Conservation (phyloP, 2,888 invertebrate species). For the Synergus japonicus region DNA sequence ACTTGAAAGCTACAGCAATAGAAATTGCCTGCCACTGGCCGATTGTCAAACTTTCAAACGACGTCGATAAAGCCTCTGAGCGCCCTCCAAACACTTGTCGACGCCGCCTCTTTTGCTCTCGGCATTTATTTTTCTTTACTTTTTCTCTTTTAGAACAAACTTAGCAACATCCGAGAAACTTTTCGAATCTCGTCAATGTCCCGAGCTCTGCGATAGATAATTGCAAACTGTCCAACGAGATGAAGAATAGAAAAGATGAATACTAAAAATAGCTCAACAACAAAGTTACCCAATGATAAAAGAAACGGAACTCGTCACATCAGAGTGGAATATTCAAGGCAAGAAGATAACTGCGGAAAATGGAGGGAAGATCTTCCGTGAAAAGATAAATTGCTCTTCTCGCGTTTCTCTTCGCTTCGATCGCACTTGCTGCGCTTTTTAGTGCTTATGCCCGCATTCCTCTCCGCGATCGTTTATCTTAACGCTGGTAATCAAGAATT, state of each 20-base stretch:
- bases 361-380: constrained; percentile 17
- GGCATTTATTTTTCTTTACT: background rate
- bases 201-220: background rate
- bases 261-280: background rate
- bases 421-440: constrained; percentile 7
- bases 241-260: background rate
- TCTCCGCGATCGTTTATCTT: constrained; percentile 3
- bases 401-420: constrained; percentile 7
- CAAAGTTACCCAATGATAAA: background rate
- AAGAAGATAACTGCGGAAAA: constrained; percentile 18
- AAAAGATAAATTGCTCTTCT: constrained; percentile 7
- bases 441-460: constrained; percentile 6
- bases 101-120: background rate
- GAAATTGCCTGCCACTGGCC: constrained; percentile 4
- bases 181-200: background rate
- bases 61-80: background rate
- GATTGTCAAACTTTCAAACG: constrained; percentile 18
- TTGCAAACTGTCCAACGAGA: too few species aligned
- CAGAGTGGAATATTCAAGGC: constrained; percentile 2
- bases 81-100: constrained; percentile 1
- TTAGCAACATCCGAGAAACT: background rate
- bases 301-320: background rate
- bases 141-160: background rate
- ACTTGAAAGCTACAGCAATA: constrained; percentile 6
- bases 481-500: constrained; percentile 8